phyloP scores from a whole-genome alignment of 2,113 vertebrate genomes.

The Thunnus thynnus region DNA sequence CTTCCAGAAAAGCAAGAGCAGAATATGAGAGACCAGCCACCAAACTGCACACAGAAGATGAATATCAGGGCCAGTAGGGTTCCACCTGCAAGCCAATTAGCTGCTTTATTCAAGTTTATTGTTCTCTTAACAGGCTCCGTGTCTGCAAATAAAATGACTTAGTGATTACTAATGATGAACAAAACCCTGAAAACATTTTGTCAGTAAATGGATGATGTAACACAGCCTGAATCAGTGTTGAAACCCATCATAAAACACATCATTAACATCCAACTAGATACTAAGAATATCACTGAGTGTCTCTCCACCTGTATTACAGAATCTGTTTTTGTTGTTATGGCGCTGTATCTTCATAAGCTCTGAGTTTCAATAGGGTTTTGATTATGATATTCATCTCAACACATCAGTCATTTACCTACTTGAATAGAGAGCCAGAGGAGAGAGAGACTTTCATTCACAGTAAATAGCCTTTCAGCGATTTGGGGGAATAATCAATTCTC shows the following conservation, averaged over 20 bases:
- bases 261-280: background rate
- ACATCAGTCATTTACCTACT: slow-evolving; percentile 26
- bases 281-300: background rate
- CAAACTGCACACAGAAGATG: background rate
- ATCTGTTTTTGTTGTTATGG: background rate
- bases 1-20: background rate
- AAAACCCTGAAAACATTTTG: background rate
- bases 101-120: background rate
- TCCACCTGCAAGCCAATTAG: background rate
- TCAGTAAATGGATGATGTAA: slow-evolving; percentile 12
- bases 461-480: slow-evolving; percentile 10
- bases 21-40: background rate
- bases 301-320: background rate
- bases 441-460: background rate
- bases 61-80: background rate
- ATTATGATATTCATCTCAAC: slow-evolving; percentile 39
- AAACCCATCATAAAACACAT: background rate
- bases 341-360: background rate
- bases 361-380: slow-evolving; percentile 44
- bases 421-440: background rate
- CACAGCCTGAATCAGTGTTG: background rate
- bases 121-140: background rate
- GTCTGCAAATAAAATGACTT: background rate
- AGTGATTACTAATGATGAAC: slow-evolving; percentile 16
- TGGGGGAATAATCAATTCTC: background rate